These are phyloP conservation scores for Zaprionus lachaisei DNA, from an alignment of 1,140 invertebrate species.

Conservation along the genomic window DNA sequence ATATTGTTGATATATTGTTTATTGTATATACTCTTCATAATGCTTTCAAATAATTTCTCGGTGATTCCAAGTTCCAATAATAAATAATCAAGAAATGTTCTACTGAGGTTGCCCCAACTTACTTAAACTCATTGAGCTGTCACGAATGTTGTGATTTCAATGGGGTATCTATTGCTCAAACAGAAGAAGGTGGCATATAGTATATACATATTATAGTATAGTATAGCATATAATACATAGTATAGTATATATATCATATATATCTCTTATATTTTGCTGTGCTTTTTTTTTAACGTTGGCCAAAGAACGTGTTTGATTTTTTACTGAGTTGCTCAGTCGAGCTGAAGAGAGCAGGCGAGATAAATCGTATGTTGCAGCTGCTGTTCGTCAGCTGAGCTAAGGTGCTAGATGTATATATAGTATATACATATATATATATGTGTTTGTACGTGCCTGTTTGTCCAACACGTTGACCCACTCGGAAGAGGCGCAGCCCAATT, in stretches of 20 bases:
- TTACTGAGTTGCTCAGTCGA: not conserved
- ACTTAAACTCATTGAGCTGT: not conserved
- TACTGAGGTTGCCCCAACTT: not conserved
- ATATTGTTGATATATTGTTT: not conserved
- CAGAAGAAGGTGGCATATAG: not conserved
- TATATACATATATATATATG: not conserved
- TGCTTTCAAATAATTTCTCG: not conserved
- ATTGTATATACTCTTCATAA: not conserved
- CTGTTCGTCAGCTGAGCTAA: not conserved
- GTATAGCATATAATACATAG: not conserved
- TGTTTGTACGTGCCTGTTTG: constrained; percentile 47
- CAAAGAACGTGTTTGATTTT: not conserved
- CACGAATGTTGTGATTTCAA: not conserved
- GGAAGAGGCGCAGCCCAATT: not conserved
- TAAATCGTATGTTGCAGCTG: not conserved
- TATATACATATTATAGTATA: not conserved
- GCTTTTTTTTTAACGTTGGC: not conserved
- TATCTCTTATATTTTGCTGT: not conserved
- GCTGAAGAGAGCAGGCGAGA: not conserved
- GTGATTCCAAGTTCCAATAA: not conserved
- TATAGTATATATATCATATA: not conserved
- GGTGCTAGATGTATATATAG: not conserved
- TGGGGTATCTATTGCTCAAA: not conserved
- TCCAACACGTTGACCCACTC: constrained; percentile 27
- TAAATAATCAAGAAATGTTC: too few relatives aligned